Percentiles rank a stretch among this genome's conserved stretches.
These are phyloP conservation scores for Trachymyrmex cornetzi DNA, from an alignment of 1,140 invertebrate species.

Conservation along the genomic window DNA sequence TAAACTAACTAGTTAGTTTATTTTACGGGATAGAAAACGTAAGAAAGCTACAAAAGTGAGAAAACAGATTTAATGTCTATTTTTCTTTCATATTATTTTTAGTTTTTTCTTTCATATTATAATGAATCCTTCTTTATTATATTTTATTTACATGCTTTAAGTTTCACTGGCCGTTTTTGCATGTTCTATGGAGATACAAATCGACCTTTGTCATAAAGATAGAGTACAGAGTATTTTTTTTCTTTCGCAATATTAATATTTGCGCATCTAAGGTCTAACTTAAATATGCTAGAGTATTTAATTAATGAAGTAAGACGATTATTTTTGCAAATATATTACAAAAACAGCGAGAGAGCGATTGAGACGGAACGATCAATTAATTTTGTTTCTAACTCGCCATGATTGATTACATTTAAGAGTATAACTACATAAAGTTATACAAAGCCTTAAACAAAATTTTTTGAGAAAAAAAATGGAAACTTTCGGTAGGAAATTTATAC, in stretches of 20 bases:
- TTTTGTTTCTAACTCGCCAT: constrained; percentile 10
- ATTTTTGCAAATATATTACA: neutral
- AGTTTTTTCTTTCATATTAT: constrained; percentile 19
- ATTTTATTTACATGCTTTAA: constrained; percentile 42
- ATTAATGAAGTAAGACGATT: constrained; percentile 5
- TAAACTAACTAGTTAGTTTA: neutral
- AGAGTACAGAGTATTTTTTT: neutral
- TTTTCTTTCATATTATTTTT: constrained; percentile 24
- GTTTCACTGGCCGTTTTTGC: neutral
- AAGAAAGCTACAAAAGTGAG: neutral
- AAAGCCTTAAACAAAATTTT: constrained; percentile 48
- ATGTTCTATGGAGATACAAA: neutral
- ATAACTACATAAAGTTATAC: constrained; percentile 34
- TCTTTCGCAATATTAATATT: constrained; percentile 14
- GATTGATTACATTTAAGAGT: neutral
- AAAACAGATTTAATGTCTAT: neutral
- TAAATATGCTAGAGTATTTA: constrained; percentile 18
- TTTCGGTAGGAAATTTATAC: constrained; percentile 47
- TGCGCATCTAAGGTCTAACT: constrained; percentile 20
- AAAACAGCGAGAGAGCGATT: neutral
- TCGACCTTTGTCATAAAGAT: neutral
- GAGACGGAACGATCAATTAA: constrained; percentile 13
- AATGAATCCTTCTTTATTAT: neutral
- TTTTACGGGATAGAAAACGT: neutral
- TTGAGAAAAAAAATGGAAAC: neutral